Conservation (phyloP, 1,140 invertebrate genomes). For the Pogonomyrmex barbatus region DNA sequence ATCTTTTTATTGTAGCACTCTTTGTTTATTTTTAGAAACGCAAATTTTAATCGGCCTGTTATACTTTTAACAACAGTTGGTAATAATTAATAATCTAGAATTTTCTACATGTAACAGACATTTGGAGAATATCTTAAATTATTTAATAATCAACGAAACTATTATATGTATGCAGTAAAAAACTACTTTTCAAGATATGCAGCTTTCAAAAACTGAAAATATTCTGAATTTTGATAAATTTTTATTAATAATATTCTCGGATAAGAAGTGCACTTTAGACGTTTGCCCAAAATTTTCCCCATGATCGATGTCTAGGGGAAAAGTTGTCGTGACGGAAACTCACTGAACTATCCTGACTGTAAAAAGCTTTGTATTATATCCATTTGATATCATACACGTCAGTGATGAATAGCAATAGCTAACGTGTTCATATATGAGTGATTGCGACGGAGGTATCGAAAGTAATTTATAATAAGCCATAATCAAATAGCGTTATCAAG, state of each 20-base stretch:
- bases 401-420: constrained; percentile 18
- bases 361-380: constrained; percentile 33
- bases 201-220: too few relatives aligned
- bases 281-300: background rate
- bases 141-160: background rate
- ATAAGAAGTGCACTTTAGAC: background rate
- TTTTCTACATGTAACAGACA: background rate
- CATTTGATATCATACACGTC: constrained; percentile 60
- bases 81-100: background rate
- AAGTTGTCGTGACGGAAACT: constrained; percentile 33
- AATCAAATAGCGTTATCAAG: background rate
- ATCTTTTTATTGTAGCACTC: background rate
- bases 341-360: constrained; percentile 9
- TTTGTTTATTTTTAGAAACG: background rate
- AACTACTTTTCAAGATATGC: background rate
- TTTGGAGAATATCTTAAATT: background rate
- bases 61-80: constrained; percentile 14
- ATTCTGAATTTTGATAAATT: background rate
- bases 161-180: background rate
- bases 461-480: background rate
- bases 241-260: background rate
- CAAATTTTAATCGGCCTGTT: background rate
- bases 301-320: constrained; percentile 18
- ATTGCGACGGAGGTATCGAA: background rate
- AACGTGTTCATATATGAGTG: constrained; percentile 15